Evolutionary conservation across 2,888 invertebrate species (phyloP).

Genomic region (Anagyrus pseudococci): DNA sequence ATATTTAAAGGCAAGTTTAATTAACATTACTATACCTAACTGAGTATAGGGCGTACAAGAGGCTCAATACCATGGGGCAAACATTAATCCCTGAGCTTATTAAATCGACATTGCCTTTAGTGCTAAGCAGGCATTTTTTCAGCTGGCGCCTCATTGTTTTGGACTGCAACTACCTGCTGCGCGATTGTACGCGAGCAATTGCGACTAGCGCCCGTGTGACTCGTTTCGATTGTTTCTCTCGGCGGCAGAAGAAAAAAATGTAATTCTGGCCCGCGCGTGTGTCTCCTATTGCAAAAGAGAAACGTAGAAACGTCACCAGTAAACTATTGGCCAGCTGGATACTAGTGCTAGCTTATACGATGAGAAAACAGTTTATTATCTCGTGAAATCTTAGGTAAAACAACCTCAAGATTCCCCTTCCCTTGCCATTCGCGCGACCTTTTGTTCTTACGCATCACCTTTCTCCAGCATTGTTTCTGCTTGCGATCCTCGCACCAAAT

Average conservation of each 20-base stretch:
- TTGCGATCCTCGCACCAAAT: conserved; percentile 21
- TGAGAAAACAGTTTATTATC: conserved; percentile 38
- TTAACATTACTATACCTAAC: not conserved
- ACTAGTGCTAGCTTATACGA: conserved; percentile 24
- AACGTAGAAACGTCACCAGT: conserved; percentile 37
- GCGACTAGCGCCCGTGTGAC: conserved; percentile 25
- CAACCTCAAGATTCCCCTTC: conserved; percentile 8
- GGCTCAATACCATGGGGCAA: no score
- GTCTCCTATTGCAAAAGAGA: conserved; percentile 37
- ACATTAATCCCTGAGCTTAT: conserved; percentile 20
- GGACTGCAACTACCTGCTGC: conserved; percentile 4
- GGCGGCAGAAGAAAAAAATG: not conserved
- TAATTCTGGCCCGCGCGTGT: conserved; percentile 21
- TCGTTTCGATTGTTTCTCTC: conserved; percentile 32
- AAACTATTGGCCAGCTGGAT: conserved; percentile 23
- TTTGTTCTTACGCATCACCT: conserved; percentile 38
- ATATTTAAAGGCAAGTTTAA: not conserved
- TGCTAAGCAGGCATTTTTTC: conserved; percentile 25
- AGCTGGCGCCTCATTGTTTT: conserved; percentile 31
- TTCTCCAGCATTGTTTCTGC: conserved; percentile 34
- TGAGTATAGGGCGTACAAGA: no score
- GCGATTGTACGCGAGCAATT: conserved; percentile 7
- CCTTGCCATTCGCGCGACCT: conserved; percentile 16
- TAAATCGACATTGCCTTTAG: conserved; percentile 27
- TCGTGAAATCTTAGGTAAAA: conserved; percentile 30